Evolutionary conservation across 2,888 invertebrate genomes (phyloP).

Genomic region (Phortica okadai): DNA sequence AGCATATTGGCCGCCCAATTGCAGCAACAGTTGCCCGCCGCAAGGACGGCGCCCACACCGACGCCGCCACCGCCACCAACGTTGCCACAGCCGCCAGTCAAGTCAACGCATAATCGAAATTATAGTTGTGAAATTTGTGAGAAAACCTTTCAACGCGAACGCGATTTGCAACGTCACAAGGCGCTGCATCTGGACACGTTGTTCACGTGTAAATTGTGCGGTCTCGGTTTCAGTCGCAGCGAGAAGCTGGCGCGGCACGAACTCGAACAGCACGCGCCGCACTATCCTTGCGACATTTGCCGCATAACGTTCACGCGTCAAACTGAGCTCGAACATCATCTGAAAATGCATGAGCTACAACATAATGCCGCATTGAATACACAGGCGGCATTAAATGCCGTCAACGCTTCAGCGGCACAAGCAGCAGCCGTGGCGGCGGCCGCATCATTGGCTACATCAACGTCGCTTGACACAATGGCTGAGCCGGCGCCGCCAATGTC

Average conservation of each 20-base stretch:
- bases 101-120: conserved; percentile 72
- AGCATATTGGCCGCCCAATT: conserved; percentile 20
- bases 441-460: conserved; percentile 3
- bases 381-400: conserved; percentile 58
- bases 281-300: conserved; percentile 81
- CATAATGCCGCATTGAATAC: conserved; percentile 61
- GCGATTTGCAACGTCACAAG: conserved; percentile 84
- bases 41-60: conserved; percentile 22
- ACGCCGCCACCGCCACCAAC: conserved; percentile 26
- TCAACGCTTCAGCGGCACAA: neutral
- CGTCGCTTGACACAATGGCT: neutral
- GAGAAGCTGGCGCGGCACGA: conserved; percentile 82
- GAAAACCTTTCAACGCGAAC: conserved; percentile 82
- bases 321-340: conserved; percentile 69
- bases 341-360: conserved; percentile 73
- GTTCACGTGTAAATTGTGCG: conserved; percentile 83
- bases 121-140: conserved; percentile 83
- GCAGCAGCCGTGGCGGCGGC: neutral
- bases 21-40: conserved; percentile 33
- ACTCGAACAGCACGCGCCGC: conserved; percentile 81
- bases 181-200: conserved; percentile 83
- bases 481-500: conserved; percentile 31
- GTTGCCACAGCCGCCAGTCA: neutral
- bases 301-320: conserved; percentile 70
- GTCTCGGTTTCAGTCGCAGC: conserved; percentile 79